A percentile compares a stretch with the other conserved stretches of the same genome.
These are phyloP conservation scores for Microcebus tavaratra DNA, from an alignment of 2,113 vertebrate genomes.

Conservation along the genomic window DNA sequence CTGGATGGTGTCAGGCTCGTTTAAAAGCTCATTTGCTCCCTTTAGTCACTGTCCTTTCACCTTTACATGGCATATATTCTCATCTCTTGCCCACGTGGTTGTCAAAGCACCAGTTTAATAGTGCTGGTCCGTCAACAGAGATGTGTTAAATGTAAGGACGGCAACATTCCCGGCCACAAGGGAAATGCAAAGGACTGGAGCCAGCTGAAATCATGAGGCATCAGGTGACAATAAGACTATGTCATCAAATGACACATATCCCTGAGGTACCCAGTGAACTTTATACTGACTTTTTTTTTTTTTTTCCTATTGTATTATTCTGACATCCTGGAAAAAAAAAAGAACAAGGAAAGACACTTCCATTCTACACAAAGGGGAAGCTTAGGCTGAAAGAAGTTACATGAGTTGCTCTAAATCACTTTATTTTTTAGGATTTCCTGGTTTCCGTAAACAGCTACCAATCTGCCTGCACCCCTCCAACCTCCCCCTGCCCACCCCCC, in stretches of 20 bases:
- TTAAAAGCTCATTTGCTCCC: conserved; percentile 68
- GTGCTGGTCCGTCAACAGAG: conserved; percentile 5
- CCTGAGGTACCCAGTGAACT: conserved; percentile 45
- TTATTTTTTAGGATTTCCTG: conserved; percentile 4
- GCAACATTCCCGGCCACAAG: neutral
- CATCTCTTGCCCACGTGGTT: conserved; percentile 54
- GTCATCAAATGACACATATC: conserved; percentile 40
- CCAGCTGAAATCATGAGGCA: conserved; percentile 30
- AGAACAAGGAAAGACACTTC: conserved; percentile 38
- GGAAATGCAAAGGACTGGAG: conserved; percentile 34
- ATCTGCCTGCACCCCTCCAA: neutral
- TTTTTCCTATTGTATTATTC: conserved; percentile 1
- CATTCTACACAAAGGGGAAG: conserved; percentile 22
- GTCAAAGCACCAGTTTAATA: conserved; percentile 56
- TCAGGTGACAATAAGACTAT: conserved; percentile 57
- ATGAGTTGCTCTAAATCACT: neutral
- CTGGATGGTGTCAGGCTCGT: conserved; percentile 43
- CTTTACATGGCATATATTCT: conserved; percentile 55
- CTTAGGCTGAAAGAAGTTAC: neutral
- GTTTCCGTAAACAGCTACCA: neutral
- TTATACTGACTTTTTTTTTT: neutral
- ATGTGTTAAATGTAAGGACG: conserved; percentile 52
- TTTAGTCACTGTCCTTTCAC: conserved; percentile 61
- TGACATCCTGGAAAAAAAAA: conserved; percentile 27
- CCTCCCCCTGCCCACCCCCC: too few species aligned